Evolutionary conservation across 2,888 invertebrate genomes (phyloP).

Genomic region (Papilio demoleus): DNA sequence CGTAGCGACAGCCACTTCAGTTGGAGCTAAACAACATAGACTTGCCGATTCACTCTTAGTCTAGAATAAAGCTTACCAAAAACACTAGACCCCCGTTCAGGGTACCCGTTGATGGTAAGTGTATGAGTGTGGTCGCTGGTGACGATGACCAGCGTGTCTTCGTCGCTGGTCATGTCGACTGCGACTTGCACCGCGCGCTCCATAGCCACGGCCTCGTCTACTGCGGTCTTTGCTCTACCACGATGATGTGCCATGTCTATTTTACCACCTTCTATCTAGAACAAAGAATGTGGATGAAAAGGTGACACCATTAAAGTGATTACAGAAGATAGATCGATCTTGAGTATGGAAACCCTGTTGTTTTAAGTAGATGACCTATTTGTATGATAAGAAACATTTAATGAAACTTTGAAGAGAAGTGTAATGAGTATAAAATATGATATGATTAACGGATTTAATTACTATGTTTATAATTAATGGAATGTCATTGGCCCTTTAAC

Average conservation of each 20-base stretch:
- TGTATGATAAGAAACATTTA: too few species aligned
- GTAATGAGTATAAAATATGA: too few species aligned
- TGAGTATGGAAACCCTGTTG: too few species aligned
- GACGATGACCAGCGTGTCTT: conserved; percentile 91
- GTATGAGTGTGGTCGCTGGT: conserved; percentile 94
- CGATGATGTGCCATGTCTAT: conserved; percentile 95
- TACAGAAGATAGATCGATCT: too few species aligned
- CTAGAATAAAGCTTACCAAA: conserved; percentile 81
- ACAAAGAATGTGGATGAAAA: neutral
- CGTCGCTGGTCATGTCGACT: conserved; percentile 81
- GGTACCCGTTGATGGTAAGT: conserved; percentile 90
- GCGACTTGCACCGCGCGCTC: conserved; percentile 90
- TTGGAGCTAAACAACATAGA: too few species aligned
- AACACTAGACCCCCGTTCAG: conserved; percentile 86
- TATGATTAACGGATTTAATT: too few species aligned
- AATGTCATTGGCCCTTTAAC: too few species aligned
- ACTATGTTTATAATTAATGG: too few species aligned
- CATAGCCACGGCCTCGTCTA: conserved; percentile 91
- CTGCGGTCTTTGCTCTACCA: conserved; percentile 89
- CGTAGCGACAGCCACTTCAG: too few species aligned
- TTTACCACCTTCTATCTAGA: conserved; percentile 91
- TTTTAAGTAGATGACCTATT: too few species aligned
- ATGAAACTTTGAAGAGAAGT: too few species aligned
- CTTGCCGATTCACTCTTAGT: neutral
- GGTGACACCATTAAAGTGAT: too few species aligned